Conservation (phyloP, 2,113 vertebrate genomes). For the Halcyon malimbica region DNA sequence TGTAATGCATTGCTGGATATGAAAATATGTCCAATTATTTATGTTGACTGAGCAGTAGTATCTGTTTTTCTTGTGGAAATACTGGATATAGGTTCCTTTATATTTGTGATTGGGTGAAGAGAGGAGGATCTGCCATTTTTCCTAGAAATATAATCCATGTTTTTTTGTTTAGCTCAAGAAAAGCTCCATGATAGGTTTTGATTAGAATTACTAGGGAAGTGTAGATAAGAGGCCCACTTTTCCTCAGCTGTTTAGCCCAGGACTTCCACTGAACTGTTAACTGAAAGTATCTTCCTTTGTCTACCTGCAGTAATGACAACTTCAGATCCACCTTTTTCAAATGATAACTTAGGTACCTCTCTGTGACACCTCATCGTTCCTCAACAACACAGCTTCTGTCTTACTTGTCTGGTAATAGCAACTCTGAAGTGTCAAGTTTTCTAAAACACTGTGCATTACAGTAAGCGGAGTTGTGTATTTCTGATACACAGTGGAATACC, state of each 20-base stretch:
- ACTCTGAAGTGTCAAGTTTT: background rate
- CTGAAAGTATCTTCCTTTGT: background rate
- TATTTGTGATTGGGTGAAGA: background rate
- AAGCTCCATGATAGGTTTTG: background rate
- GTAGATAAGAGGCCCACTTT: background rate
- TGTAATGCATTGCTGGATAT: background rate
- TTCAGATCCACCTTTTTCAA: background rate
- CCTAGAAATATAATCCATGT: background rate
- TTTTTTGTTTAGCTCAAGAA: background rate
- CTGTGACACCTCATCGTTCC: background rate
- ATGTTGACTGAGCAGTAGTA: background rate
- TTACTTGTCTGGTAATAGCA: background rate
- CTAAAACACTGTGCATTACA: background rate
- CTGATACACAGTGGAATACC: background rate
- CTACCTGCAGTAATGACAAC: background rate
- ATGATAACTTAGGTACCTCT: background rate
- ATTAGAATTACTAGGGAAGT: background rate
- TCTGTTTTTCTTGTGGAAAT: background rate
- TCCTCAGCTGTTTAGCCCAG: background rate
- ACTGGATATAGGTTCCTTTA: background rate
- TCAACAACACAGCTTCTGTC: background rate
- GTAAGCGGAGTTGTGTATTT: background rate
- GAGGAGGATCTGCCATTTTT: background rate
- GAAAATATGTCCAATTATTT: background rate
- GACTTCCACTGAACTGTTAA: background rate